A percentile compares a stretch with the other conserved stretches of the same genome.
Evolutionary conservation across 2,797 vertebrate species (phyloP).

Genomic region (Clarias platycephalus): DNA sequence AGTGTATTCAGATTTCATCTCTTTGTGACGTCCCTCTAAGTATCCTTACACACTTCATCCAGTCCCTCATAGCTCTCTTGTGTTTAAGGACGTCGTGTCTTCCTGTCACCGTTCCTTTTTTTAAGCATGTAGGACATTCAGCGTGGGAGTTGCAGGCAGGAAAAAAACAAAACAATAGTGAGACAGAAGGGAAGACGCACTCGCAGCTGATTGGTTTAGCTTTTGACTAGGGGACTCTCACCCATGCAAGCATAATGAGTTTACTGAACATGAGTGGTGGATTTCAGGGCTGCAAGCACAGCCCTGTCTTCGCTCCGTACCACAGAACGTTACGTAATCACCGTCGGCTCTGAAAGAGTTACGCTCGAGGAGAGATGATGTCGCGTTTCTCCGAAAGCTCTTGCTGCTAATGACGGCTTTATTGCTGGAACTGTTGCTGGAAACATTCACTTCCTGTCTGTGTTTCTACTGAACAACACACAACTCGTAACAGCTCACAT

Average conservation of each 20-base stretch:
- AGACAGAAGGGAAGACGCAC: background rate
- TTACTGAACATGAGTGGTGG: background rate
- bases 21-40: constrained; percentile 7
- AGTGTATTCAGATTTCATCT: constrained; percentile 13
- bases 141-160: constrained; percentile 24
- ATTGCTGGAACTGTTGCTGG: constrained; percentile 12
- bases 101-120: constrained; percentile 31
- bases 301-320: constrained; percentile 19
- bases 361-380: background rate
- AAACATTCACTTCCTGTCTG: background rate
- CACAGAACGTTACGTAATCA: background rate
- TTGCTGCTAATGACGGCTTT: constrained; percentile 18
- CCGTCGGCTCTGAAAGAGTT: constrained; percentile 15
- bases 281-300: constrained; percentile 29
- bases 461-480: background rate
- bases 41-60: background rate
- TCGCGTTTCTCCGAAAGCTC: constrained; percentile 26
- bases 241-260: background rate
- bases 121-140: constrained; percentile 48
- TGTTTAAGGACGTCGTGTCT: constrained; percentile 16
- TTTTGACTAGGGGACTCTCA: background rate
- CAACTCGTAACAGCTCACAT: background rate
- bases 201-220: background rate
- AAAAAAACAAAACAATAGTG: constrained; percentile 18
- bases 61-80: background rate